Evolutionary conservation across 2,888 invertebrate species (phyloP).

Genomic region (Drosophila kambysellisi): DNA sequence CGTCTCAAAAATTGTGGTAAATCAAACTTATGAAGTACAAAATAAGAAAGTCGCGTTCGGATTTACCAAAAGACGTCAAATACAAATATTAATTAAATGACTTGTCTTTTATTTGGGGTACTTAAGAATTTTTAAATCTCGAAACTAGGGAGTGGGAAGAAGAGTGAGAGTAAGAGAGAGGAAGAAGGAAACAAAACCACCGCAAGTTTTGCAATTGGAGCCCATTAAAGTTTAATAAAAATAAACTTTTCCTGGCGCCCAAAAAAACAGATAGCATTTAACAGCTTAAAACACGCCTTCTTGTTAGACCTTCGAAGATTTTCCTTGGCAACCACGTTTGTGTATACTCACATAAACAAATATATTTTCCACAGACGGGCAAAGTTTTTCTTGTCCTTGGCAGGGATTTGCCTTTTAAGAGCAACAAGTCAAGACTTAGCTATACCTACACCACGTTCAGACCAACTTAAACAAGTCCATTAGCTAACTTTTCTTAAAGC

Average conservation of each 20-base stretch:
- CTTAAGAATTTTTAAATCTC: conserved; percentile 28
- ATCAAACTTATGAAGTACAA: not conserved
- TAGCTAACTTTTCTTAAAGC: conserved; percentile 14
- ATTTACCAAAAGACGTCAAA: conserved; percentile 34
- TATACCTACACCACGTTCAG: conserved; percentile 21
- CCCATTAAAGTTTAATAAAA: conserved; percentile 69
- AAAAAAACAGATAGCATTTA: conserved; percentile 20
- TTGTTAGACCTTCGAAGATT: conserved; percentile 11
- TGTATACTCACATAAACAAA: not conserved
- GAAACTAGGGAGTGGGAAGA: not conserved
- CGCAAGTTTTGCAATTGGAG: conserved; percentile 65
- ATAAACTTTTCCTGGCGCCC: conserved; percentile 51
- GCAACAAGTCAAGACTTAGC: conserved; percentile 12
- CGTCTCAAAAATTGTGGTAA: not conserved
- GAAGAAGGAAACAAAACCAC: not conserved
- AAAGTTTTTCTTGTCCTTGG: conserved; percentile 24
- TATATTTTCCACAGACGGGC: not conserved
- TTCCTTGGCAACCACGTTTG: conserved; percentile 5
- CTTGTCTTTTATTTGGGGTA: conserved; percentile 13
- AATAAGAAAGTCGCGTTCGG: conserved; percentile 6
- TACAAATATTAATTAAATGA: conserved; percentile 30
- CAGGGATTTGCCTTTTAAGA: conserved; percentile 21
- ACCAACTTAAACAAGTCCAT: conserved; percentile 7
- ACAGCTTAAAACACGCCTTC: conserved; percentile 51
- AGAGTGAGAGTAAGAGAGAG: not conserved